These are phyloP conservation scores for Ficedula albicollis DNA, from an alignment of 2,797 vertebrate genomes.

Conservation along the genomic window DNA sequence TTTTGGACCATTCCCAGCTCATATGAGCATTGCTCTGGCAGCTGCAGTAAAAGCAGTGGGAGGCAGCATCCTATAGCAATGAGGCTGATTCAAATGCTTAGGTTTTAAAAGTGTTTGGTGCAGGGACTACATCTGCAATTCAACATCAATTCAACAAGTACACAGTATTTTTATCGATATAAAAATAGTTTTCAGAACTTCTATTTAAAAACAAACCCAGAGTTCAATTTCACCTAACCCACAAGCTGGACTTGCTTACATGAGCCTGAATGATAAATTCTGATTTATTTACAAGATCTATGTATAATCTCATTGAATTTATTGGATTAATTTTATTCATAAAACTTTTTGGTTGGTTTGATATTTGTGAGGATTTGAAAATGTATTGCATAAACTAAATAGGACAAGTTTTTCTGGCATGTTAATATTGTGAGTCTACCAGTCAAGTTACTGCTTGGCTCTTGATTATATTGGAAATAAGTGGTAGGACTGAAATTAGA, in stretches of 20 bases:
- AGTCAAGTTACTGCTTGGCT: background rate
- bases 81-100: slow-evolving; percentile 4
- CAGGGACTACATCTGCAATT: background rate
- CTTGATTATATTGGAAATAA: background rate
- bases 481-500: background rate
- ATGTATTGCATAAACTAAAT: background rate
- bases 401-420: background rate
- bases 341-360: background rate
- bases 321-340: background rate
- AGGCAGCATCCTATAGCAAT: slow-evolving; percentile 48
- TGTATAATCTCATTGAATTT: background rate
- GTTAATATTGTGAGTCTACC: background rate
- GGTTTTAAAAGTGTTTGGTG: background rate
- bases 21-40: background rate
- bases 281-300: background rate
- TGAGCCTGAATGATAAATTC: background rate
- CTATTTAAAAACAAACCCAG: background rate
- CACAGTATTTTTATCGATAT: background rate
- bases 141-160: background rate
- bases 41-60: slow-evolving; percentile 42
- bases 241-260: background rate
- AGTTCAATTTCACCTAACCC: background rate
- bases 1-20: slow-evolving; percentile 46
- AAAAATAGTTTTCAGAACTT: background rate
- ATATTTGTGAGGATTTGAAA: background rate